A percentile compares a stretch with the other conserved stretches of the same genome.
Conservation (phyloP, 2,113 vertebrate genomes). For the Anoura caudifer region DNA sequence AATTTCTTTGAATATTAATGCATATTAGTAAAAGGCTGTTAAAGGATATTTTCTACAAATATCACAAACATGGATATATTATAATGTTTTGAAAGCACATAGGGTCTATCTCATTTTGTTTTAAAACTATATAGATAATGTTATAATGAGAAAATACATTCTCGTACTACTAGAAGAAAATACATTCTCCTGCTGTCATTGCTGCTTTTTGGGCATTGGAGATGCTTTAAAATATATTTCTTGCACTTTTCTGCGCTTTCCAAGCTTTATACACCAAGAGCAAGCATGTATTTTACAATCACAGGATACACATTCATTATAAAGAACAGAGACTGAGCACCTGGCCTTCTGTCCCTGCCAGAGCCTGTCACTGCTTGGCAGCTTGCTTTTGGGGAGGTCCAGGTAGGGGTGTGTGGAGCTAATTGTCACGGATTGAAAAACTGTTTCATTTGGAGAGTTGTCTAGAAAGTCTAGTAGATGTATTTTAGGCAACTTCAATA, state of each 20-base stretch:
- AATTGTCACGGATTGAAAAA: background rate
- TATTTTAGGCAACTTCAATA: background rate
- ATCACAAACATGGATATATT: background rate
- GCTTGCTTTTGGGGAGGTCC: background rate
- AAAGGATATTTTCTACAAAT: constrained; percentile 1
- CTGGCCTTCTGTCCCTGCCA: background rate
- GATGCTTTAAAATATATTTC: background rate
- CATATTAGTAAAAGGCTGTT: constrained; percentile 2
- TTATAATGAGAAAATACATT: background rate
- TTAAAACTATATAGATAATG: background rate
- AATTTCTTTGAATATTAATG: background rate
- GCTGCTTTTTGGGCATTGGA: background rate
- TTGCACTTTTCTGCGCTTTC: background rate
- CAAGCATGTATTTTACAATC: background rate
- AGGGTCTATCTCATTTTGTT: background rate
- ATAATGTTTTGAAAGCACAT: background rate
- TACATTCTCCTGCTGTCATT: background rate
- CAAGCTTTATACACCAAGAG: background rate
- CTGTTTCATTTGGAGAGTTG: background rate
- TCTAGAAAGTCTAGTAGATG: background rate
- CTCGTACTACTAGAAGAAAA: constrained; percentile 9
- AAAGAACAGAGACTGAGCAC: background rate
- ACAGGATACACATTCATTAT: rapidly evolving
- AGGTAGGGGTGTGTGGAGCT: background rate
- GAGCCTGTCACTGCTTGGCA: background rate